These are phyloP conservation scores for Pammene fasciana DNA, from an alignment of 2,888 invertebrate genomes.

Conservation along the genomic window DNA sequence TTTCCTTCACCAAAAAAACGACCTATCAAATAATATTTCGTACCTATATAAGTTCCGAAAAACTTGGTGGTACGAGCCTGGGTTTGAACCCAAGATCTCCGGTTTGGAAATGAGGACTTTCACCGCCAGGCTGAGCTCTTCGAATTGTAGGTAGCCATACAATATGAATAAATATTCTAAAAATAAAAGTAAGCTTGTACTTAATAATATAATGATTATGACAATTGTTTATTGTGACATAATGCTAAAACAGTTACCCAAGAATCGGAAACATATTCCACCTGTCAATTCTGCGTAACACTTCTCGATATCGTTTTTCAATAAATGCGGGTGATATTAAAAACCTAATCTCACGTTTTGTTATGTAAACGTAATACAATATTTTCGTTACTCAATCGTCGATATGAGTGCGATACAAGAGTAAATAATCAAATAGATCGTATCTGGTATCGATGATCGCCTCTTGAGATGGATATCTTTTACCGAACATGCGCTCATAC, in stretches of 20 bases:
- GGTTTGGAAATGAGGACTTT: too few relatives aligned
- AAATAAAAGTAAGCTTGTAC: too few relatives aligned
- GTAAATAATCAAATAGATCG: conserved; percentile 39
- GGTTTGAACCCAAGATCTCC: too few relatives aligned
- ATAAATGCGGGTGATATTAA: conserved; percentile 35
- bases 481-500: conserved; percentile 18
- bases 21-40: too few relatives aligned
- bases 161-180: too few relatives aligned
- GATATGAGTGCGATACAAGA: conserved; percentile 31
- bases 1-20: too few relatives aligned
- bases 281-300: conserved; percentile 27
- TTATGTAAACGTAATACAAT: conserved; percentile 41
- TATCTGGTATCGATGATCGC: conserved; percentile 33
- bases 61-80: too few relatives aligned
- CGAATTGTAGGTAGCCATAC: too few relatives aligned
- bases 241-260: conserved; percentile 13
- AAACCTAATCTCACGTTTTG: conserved; percentile 38
- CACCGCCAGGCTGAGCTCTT: too few relatives aligned
- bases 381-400: conserved; percentile 40
- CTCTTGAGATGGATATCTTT: conserved; percentile 30
- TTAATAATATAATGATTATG: neutral
- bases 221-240: conserved; percentile 4
- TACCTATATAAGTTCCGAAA: too few relatives aligned
- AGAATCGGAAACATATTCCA: conserved; percentile 15
- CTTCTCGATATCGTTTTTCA: conserved; percentile 39